Percentiles rank a stretch among this genome's conserved stretches.
These are phyloP conservation scores for Darevskia nairensis DNA, from an alignment of 2,797 vertebrate genomes.

Conservation along the genomic window DNA sequence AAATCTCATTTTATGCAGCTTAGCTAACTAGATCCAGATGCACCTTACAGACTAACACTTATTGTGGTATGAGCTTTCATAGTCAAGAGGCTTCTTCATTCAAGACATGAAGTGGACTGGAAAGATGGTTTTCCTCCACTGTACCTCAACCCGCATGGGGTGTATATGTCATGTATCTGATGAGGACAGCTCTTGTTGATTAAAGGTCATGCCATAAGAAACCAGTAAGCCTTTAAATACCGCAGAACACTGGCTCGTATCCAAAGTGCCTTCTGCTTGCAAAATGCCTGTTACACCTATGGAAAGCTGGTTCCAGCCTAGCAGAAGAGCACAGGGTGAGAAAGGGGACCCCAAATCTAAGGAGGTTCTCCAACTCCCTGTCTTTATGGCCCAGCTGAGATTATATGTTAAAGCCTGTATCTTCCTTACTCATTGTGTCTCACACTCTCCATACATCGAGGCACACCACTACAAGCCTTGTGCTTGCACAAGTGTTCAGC, in stretches of 20 bases:
- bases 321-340: neutral
- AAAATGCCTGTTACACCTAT: neutral
- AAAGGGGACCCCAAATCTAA: neutral
- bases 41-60: conserved; percentile 8
- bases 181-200: conserved; percentile 7
- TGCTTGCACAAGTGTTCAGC: neutral
- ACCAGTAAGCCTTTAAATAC: conserved; percentile 9
- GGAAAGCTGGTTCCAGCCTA: neutral
- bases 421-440: neutral
- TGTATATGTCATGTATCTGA: neutral
- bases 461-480: neutral
- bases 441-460: neutral
- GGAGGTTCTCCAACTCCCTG: neutral
- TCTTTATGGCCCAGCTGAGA: neutral
- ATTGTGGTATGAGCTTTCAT: conserved; percentile 16
- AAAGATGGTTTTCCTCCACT: conserved; percentile 10
- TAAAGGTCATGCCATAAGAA: neutral
- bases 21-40: conserved; percentile 51
- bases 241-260: neutral
- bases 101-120: conserved; percentile 12
- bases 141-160: neutral
- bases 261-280: neutral
- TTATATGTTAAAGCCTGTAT: neutral
- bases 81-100: conserved; percentile 26
- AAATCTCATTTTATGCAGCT: conserved; percentile 17